These are phyloP conservation scores for Archilochus colubris DNA, from an alignment of 2,113 vertebrate genomes.

Conservation along the genomic window DNA sequence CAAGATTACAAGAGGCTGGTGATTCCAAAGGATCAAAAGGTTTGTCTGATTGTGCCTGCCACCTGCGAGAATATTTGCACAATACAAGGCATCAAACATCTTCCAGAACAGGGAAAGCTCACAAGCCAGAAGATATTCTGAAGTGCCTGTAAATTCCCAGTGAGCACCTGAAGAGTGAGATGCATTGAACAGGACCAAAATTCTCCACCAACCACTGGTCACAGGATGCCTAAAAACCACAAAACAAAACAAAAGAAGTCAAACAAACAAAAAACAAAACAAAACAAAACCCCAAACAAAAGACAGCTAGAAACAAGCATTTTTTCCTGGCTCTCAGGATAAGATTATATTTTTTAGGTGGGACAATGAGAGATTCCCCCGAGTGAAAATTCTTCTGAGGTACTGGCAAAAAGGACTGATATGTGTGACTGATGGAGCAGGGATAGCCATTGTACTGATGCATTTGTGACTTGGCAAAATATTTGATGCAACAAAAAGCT, in stretches of 20 bases:
- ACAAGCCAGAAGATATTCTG: not conserved
- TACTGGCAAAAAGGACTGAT: not conserved
- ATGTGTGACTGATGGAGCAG: not conserved
- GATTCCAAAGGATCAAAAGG: not conserved
- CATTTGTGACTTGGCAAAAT: not conserved
- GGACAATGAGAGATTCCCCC: not conserved
- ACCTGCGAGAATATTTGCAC: not conserved
- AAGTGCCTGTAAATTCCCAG: not conserved
- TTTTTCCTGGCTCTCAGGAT: not conserved
- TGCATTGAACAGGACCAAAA: not conserved
- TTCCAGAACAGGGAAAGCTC: not conserved
- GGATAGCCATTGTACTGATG: not conserved
- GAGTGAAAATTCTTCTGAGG: not conserved
- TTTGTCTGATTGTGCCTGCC: not conserved
- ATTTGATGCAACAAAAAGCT: no score
- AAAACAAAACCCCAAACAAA: not conserved
- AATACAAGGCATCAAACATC: not conserved
- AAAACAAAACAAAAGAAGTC: no score
- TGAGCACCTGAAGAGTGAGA: not conserved
- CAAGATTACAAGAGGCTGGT: not conserved
- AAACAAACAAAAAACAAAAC: not conserved
- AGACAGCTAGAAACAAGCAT: not conserved
- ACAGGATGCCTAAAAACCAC: not conserved
- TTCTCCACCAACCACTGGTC: not conserved
- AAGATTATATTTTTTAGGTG: not conserved